Base-by-base conservation (phyloP, 2,797 vertebrate species). In the Acanthis flammea region DNA sequence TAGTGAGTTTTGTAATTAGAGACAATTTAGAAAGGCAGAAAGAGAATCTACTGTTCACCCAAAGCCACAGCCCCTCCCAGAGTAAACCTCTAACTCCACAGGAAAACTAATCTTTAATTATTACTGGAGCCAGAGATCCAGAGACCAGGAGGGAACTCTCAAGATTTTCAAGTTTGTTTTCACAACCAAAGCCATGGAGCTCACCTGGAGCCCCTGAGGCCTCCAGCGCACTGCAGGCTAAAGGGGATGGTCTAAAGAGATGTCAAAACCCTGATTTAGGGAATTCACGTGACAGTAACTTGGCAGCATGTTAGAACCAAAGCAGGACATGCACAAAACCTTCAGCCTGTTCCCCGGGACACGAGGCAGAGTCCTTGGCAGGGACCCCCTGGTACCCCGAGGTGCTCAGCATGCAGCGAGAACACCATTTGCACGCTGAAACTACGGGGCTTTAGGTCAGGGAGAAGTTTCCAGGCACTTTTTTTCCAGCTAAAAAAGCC, bases 331-430 rank as follows among this genome's bases (percentile, higher is more conserved):
- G 1, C 42, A n/a, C 58, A 50, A 62, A 73, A 13, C n/a, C 42
- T 37, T 58, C n/a, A 54, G 24, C 31, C 15, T 37, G 37, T 42
- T 57, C 6, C 1, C 67, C 73, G 2, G 7, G 55, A 63, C 66
- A n/a, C 0, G 0, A 67, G 53, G 9, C 31, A 1, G 5, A 28
- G 8, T 41, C 75, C 54, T 78, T 8, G 7, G 50, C 39, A 54
- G n/a, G 57, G 70, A 84, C 70, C 19, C 31, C 47, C 47, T 65
- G 8, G 0, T 1, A 23, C 4, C 42, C 91, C 2, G 0, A 31
- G n/a, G 44, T 3, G 2, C 54, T 57, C 65, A 12, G 44, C 0
- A 0, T n/a, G 68, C 0, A 0, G 48, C 0, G 0, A 67, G 65
- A 74, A 14, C 51, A 62, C 7, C 33, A 7, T 58, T 58, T 17